Conservation (phyloP, 2,797 vertebrate genomes). For the Lithobates pipiens region DNA sequence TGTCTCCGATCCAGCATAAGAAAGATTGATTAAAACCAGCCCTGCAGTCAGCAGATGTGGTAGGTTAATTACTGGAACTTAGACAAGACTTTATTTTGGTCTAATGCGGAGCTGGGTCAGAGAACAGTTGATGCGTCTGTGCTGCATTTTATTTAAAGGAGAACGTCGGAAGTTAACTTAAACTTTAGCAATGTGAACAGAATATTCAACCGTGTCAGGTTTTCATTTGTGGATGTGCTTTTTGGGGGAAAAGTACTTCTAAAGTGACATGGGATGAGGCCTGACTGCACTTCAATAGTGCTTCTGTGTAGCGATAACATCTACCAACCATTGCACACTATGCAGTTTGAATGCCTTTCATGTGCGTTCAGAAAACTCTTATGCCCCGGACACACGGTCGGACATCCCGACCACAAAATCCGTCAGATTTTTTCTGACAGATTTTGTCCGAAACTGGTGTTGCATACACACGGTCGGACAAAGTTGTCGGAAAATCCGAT, state of each 20-base stretch:
- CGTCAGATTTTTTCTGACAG: too few species aligned
- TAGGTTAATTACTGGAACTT: slow-evolving; percentile 74
- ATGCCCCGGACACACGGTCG: too few species aligned
- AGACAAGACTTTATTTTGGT: slow-evolving; percentile 63
- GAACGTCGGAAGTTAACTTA: neutral
- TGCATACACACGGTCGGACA: too few species aligned
- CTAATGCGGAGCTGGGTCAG: slow-evolving; percentile 14
- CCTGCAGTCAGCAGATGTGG: slow-evolving; percentile 66
- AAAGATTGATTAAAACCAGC: slow-evolving; percentile 72
- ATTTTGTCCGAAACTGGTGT: too few species aligned
- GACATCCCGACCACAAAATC: too few species aligned
- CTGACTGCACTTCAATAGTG: too few species aligned
- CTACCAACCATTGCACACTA: too few species aligned
- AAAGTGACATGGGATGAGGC: too few species aligned
- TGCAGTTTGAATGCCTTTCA: too few species aligned
- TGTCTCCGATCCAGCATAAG: slow-evolving; percentile 70
- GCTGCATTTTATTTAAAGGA: neutral
- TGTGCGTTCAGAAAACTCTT: too few species aligned
- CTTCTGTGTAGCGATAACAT: too few species aligned
- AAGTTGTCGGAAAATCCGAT: too few species aligned
- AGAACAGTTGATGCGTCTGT: neutral
- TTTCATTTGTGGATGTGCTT: neutral
- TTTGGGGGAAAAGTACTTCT: neutral
- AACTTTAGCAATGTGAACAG: neutral
- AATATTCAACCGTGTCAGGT: neutral